A percentile compares a stretch with the other conserved stretches of the same genome.
Evolutionary conservation across 2,113 vertebrate genomes (phyloP).

Genomic region (Alosa alosa): DNA sequence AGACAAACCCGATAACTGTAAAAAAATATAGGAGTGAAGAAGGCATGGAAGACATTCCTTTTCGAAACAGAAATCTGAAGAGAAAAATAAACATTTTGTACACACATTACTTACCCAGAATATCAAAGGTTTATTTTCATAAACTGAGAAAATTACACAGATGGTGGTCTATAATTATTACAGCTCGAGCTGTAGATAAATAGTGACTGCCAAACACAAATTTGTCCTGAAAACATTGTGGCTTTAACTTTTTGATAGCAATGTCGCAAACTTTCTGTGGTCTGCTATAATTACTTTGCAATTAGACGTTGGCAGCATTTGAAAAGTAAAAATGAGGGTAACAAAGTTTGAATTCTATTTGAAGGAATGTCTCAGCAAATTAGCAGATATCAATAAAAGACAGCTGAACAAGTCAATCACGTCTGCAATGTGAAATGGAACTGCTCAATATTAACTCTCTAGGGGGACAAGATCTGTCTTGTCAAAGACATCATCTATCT

Average conservation of each 20-base stretch:
- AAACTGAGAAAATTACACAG: background rate
- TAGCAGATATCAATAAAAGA: background rate
- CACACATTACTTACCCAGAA: background rate
- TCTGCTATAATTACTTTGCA: background rate
- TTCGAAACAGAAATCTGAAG: background rate
- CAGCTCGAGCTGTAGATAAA: background rate
- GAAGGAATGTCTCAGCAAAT: background rate
- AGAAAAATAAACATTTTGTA: background rate
- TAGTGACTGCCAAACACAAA: background rate
- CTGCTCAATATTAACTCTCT: constrained; percentile 5
- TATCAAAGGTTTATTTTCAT: background rate
- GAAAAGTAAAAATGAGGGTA: background rate
- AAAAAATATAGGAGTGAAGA: background rate
- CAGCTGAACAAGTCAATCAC: background rate
- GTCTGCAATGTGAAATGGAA: background rate
- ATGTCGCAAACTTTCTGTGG: background rate
- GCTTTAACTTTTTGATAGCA: background rate
- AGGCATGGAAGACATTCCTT: background rate
- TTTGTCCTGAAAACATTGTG: background rate
- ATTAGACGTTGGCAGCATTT: background rate
- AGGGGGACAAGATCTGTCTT: background rate
- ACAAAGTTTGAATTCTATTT: background rate
- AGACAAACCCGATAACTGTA: background rate
- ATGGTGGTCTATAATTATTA: background rate
- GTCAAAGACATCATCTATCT: background rate